phyloP scores from a whole-genome alignment of 2,797 vertebrate species.

The Sebastes flavidus region DNA sequence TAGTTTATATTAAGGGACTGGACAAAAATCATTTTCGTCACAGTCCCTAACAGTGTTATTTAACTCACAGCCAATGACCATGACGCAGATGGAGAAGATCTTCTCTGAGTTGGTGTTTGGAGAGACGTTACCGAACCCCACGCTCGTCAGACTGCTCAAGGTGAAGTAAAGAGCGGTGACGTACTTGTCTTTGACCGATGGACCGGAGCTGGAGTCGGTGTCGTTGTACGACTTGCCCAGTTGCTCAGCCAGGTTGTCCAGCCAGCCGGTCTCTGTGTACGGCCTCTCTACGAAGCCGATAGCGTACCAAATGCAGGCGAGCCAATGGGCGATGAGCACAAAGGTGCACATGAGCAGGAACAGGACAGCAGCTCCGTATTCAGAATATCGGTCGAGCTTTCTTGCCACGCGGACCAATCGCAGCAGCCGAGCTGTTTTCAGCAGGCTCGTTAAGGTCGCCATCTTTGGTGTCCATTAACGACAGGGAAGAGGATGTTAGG shows the following conservation, averaged over 20 bases:
- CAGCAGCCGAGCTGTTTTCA: slow-evolving; percentile 95
- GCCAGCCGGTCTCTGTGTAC: slow-evolving; percentile 95
- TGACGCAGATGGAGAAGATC: slow-evolving; percentile 99
- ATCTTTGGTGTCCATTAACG: slow-evolving; percentile 75
- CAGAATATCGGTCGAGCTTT: slow-evolving; percentile 96
- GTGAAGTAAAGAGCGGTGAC: slow-evolving; percentile 98
- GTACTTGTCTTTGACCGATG: slow-evolving; percentile 96
- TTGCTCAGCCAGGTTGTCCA: slow-evolving; percentile 94
- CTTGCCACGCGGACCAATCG: slow-evolving; percentile 95
- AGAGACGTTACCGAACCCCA: slow-evolving; percentile 96
- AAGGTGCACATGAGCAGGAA: slow-evolving; percentile 99
- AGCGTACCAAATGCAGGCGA: slow-evolving; percentile 98
- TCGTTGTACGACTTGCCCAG: slow-evolving; percentile 94
- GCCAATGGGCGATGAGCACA: slow-evolving; percentile 96
- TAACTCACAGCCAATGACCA: slow-evolving; percentile 98
- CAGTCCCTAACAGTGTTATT: not conserved
- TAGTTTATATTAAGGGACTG: not conserved
- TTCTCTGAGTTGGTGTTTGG: slow-evolving; percentile 99
- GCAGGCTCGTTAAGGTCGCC: slow-evolving; percentile 92
- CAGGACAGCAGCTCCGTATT: slow-evolving; percentile 94
- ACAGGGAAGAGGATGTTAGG: slow-evolving; percentile 13
- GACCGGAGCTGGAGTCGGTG: slow-evolving; percentile 89
- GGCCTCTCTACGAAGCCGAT: slow-evolving; percentile 96
- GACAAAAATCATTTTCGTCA: not conserved
- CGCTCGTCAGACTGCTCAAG: slow-evolving; percentile 97